Evolutionary conservation across 2,888 invertebrate species (phyloP).

Genomic region (Ctena decussata): DNA sequence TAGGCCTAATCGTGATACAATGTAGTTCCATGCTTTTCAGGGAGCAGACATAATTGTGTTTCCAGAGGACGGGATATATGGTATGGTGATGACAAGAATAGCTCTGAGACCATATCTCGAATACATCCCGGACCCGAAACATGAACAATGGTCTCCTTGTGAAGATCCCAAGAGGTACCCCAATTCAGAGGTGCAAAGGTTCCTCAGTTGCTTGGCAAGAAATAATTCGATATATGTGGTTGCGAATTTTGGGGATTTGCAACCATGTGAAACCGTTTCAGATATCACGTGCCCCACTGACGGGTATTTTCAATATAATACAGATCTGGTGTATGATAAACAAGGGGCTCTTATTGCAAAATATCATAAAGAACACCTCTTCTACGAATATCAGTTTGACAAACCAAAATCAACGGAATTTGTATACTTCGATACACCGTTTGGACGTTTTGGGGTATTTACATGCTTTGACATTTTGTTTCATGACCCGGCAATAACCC

Average conservation of each 20-base stretch:
- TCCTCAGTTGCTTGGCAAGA: slow-evolving; percentile 89
- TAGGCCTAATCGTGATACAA: no score
- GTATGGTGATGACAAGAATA: slow-evolving; percentile 74
- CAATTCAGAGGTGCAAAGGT: slow-evolving; percentile 62
- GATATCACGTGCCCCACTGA: slow-evolving; percentile 73
- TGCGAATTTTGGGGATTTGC: slow-evolving; percentile 91
- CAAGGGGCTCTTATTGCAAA: slow-evolving; percentile 91
- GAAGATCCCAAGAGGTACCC: slow-evolving; percentile 38
- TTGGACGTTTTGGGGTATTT: slow-evolving; percentile 89
- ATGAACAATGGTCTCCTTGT: slow-evolving; percentile 87
- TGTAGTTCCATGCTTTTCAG: slow-evolving; percentile 87
- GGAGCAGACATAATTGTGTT: slow-evolving; percentile 92
- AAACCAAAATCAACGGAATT: slow-evolving; percentile 68
- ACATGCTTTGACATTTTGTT: slow-evolving; percentile 95
- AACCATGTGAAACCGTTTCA: slow-evolving; percentile 88
- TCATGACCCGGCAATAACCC: slow-evolving; percentile 90
- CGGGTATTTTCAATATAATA: slow-evolving; percentile 89
- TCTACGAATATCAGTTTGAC: slow-evolving; percentile 88
- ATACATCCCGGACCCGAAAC: slow-evolving; percentile 86
- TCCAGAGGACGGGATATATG: slow-evolving; percentile 90
- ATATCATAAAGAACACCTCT: slow-evolving; percentile 89
- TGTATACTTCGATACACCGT: slow-evolving; percentile 78
- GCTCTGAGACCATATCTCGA: slow-evolving; percentile 70
- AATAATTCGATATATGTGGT: slow-evolving; percentile 90
- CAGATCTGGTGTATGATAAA: slow-evolving; percentile 93